Evolutionary conservation across 1,140 invertebrate genomes (phyloP), one percentile per base, ranked within the genome.

Genomic region (Listronotus oregonensis): DNA sequence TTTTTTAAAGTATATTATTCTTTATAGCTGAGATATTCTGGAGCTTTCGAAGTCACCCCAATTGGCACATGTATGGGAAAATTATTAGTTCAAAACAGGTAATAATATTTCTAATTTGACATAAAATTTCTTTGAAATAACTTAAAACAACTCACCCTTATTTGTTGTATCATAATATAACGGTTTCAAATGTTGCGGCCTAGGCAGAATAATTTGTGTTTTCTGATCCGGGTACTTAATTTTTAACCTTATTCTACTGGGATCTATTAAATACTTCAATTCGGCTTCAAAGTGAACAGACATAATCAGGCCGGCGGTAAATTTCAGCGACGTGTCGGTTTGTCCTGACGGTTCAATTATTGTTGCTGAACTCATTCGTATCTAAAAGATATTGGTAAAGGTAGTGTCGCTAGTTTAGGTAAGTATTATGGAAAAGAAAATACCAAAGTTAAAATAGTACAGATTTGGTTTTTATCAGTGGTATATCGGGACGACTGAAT

Each of bases 181-280:
- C 39, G 83, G 82, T 31, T 87, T 84, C 49, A 92, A 79, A 75
- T 92, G 89, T 39, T 86, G 85, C 14, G 86, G 82, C 64, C 87
- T 83, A 0, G 94, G 94, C 59, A 92, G 82, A 31, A 95, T 83
- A 37, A 95, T 81, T 77, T 96, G 92, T 17, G 88, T 87, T 74
- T 91, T 89, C 75, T 95, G 91, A 83, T 98, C 95, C 3, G 95
- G 95, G 82, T 96, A 97, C 70, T 93, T 90, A 12, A 97, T 86
- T 80, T 91, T 90, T 27, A 97, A 86, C 60, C 93, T 82, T 51
- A 97, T 81, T 62, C 87, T 84, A 60, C 80, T 80, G 3, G 91
- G 81, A 78, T 93, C 87, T 17, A 86, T 83, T 47, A 97, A 81
- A 81, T 95, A 90, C 46, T 87, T 83, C 63, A 98, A 85, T 77